Percentiles rank a stretch among this genome's conserved stretches.
Conservation (phyloP, 2,113 vertebrate genomes). For the Elachura formosa region DNA sequence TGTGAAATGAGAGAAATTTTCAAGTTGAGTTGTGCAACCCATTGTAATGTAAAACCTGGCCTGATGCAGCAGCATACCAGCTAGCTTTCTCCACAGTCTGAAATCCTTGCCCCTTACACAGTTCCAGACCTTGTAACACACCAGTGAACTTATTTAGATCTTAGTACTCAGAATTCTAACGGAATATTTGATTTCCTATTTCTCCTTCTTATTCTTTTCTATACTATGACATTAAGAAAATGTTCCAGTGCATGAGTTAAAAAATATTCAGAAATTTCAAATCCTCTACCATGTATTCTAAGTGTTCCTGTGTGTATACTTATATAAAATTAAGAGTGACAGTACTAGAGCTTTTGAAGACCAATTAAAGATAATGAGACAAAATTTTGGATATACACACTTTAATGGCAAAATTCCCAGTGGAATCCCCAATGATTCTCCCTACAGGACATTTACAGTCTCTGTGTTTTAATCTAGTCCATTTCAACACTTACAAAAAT, state of each 20-base stretch:
- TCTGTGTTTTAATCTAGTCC: background rate
- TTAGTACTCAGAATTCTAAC: background rate
- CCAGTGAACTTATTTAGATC: background rate
- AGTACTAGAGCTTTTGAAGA: background rate
- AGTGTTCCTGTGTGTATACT: background rate
- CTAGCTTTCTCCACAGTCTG: background rate
- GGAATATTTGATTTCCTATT: background rate
- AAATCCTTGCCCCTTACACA: background rate
- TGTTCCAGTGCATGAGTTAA: background rate
- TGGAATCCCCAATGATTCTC: background rate
- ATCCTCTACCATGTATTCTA: background rate
- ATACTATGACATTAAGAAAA: background rate
- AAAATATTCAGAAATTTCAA: background rate
- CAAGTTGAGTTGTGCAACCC: background rate
- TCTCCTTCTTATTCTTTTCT: background rate
- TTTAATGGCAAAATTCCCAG: background rate
- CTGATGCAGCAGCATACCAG: background rate
- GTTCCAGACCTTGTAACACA: background rate
- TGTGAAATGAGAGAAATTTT: conserved; percentile 55
- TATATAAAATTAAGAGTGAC: background rate
- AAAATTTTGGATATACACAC: background rate
- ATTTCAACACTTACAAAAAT: background rate
- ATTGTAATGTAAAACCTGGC: background rate
- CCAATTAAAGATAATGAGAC: background rate
- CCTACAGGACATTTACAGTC: background rate